These are phyloP conservation scores for Sycobia sp. DNA, from an alignment of 1,140 invertebrate genomes.

Conservation along the genomic window DNA sequence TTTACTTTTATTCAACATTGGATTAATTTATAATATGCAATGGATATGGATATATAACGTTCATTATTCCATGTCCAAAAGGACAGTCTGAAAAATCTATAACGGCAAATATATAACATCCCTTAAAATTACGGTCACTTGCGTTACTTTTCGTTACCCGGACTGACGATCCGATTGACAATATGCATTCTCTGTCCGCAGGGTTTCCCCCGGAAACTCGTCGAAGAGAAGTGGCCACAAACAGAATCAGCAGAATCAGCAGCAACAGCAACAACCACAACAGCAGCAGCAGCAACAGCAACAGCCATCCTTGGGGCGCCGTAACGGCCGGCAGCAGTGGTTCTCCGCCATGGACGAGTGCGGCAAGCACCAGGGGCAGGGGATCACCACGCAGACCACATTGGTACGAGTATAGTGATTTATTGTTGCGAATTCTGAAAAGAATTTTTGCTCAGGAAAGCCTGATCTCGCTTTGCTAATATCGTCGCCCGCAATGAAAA, in stretches of 20 bases:
- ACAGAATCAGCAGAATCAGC: slow-evolving; percentile 22
- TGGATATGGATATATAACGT: too few species aligned
- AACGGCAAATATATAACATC: too few species aligned
- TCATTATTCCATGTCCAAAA: too few species aligned
- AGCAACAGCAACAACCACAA: slow-evolving; percentile 23
- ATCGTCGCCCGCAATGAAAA: too few species aligned
- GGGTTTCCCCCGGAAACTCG: slow-evolving; percentile 72
- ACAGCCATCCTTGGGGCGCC: slow-evolving; percentile 45
- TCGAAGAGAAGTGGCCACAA: slow-evolving; percentile 59
- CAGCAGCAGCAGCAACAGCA: neutral
- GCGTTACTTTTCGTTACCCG: too few species aligned
- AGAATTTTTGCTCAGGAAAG: slow-evolving; percentile 11
- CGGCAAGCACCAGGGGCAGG: slow-evolving; percentile 60
- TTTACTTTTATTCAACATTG: too few species aligned
- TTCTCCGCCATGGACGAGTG: slow-evolving; percentile 60
- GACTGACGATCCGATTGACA: too few species aligned
- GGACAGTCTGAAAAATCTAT: too few species aligned
- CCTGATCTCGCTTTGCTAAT: too few species aligned
- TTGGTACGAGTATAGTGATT: slow-evolving; percentile 68
- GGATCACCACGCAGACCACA: slow-evolving; percentile 71
- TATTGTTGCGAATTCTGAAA: too few species aligned
- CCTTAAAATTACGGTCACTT: too few species aligned
- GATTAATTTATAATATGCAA: too few species aligned
- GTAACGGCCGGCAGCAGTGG: slow-evolving; percentile 55
- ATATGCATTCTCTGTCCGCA: slow-evolving; percentile 44